phyloP scores from a whole-genome alignment of 2,888 invertebrate species.

The Clanis bilineata region DNA sequence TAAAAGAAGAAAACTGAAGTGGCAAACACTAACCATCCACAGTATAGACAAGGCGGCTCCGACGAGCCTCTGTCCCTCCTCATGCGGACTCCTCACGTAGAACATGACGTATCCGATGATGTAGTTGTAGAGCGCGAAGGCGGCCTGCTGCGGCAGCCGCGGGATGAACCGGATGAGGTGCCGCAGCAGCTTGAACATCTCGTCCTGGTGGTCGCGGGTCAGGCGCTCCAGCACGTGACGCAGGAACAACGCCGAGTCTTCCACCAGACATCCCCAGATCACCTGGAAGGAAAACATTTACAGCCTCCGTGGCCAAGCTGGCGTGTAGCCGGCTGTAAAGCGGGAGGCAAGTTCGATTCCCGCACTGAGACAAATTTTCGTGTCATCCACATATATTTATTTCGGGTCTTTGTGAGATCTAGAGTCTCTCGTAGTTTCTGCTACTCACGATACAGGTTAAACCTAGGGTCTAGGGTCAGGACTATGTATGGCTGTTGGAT shows the following conservation, averaged over 20 bases:
- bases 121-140: conserved; percentile 98
- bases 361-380: no score
- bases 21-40: conserved; percentile 92
- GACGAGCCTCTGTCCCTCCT: conserved; percentile 96
- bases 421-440: no score
- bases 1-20: conserved; percentile 23
- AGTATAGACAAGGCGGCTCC: conserved; percentile 96
- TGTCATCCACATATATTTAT: no score
- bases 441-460: no score
- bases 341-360: no score
- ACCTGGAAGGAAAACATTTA: no score
- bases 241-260: conserved; percentile 97
- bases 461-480: no score
- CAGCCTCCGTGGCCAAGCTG: no score
- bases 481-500: no score
- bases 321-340: no score
- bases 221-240: conserved; percentile 97
- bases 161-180: conserved; percentile 97
- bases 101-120: conserved; percentile 99
- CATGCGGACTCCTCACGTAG: conserved; percentile 97
- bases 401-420: no score
- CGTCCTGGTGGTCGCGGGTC: conserved; percentile 95
- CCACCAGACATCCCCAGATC: conserved; percentile 98
- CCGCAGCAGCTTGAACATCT: conserved; percentile 95
- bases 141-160: conserved; percentile 97